Evolutionary conservation across 1,140 invertebrate species (phyloP), one percentile per base, ranked within the genome.

Genomic region (Drosophila sp.): DNA sequence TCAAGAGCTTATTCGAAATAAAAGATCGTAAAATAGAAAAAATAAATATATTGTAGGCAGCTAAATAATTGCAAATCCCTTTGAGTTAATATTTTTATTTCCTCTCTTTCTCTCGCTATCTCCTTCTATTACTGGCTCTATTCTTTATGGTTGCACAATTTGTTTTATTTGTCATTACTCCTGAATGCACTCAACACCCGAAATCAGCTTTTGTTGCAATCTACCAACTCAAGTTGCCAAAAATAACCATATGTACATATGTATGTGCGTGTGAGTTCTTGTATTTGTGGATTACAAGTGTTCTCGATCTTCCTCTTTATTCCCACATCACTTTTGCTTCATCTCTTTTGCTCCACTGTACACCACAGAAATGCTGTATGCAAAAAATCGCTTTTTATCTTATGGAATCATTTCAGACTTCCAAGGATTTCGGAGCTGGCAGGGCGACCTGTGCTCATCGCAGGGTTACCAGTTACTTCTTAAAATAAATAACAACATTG

Each of bases 401-500:
- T 89, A 90, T 90, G 66, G 84, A 89, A 86, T 81, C 78, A 74
- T 89, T 80, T 79, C 59, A 73, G 72, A 69, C 53, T 86, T 76
- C 72, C 78, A 76, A 74, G 69, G 72, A 89, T 76, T 86, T 89
- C 40, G 72, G 66, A 76, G 64, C 65, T 38, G 18, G n/a, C 9
- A 18, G 18, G 7, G 62, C 63, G 41, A 25, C 65, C 65, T 43
- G 25, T 45, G 29, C 66, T 58, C 53, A 67, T 67, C 64, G 41
- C 64, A 46, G 50, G 36, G 21, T 63, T 80, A 50, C 29, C 78
- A 80, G 69, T 45, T 69, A 70, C 84, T 79, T 71, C 81, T 90
- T 90, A 90, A 90, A 86, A 90, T 82, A 90, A 90, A 90, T 90
- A 90, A 89, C 71, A 83, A 70, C 58, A 56, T 46, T 51, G 29